Conservation (phyloP, 1,140 invertebrate genomes). For the Bradynema listronoti region DNA sequence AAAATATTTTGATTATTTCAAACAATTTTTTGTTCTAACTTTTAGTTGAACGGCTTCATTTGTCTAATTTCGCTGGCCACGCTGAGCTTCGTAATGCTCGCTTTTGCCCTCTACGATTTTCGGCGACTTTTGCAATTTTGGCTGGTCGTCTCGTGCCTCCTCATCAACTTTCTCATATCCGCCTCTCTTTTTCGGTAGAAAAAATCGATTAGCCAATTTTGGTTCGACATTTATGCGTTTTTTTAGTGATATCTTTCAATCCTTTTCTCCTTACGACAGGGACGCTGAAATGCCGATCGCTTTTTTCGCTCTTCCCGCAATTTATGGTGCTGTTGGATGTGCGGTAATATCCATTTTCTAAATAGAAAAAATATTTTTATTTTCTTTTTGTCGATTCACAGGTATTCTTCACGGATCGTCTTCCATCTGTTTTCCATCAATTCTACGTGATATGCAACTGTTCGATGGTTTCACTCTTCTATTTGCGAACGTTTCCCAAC, state of each 20-base stretch:
- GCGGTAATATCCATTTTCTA: no score
- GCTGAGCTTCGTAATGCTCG: constrained; percentile 46
- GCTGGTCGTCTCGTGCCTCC: constrained; percentile 41
- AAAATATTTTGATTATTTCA: background rate
- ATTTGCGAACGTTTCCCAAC: constrained; percentile 40
- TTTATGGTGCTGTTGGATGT: constrained; percentile 41
- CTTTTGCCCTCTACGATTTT: constrained; percentile 40
- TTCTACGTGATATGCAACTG: constrained; percentile 47
- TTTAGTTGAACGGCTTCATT: constrained; percentile 44
- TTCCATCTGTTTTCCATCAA: constrained; percentile 36
- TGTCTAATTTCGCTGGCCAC: constrained; percentile 26
- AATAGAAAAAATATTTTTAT: no score
- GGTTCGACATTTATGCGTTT: background rate
- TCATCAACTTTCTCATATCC: constrained; percentile 34
- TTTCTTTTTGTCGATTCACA: constrained; percentile 18
- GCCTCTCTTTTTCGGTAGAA: constrained; percentile 27
- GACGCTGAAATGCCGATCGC: background rate
- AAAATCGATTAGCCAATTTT: background rate
- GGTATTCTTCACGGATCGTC: constrained; percentile 28
- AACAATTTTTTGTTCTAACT: constrained; percentile 3
- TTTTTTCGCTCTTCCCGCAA: constrained; percentile 6
- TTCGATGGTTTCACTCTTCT: constrained; percentile 47
- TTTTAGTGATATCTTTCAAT: background rate
- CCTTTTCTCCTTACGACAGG: no score
- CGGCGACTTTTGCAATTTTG: constrained; percentile 31